phyloP scores from a whole-genome alignment of 2,888 invertebrate genomes.

The Cantharis lateralis region DNA sequence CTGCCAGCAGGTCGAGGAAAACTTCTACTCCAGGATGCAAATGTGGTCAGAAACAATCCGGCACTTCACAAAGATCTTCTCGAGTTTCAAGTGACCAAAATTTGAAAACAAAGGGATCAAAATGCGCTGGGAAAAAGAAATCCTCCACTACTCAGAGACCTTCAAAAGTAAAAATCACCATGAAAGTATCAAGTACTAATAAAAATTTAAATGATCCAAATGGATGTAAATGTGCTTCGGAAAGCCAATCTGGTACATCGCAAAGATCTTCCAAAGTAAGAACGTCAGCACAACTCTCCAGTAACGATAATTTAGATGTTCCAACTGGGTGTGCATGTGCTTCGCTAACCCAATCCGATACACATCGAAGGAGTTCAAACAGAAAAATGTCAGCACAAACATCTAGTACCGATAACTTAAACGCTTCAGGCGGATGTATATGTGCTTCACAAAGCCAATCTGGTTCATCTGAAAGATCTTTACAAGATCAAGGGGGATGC shows the following conservation, averaged over 20 bases:
- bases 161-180: not conserved
- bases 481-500: not conserved
- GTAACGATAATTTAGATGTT: too few relatives aligned
- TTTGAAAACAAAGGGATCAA: not conserved
- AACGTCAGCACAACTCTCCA: too few relatives aligned
- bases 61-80: not conserved
- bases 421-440: not conserved
- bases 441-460: not conserved
- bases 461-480: not conserved
- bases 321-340: too few relatives aligned
- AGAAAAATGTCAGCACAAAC: too few relatives aligned
- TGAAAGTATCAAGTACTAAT: not conserved
- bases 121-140: not conserved
- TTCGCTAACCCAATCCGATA: too few relatives aligned
- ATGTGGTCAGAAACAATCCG: not conserved
- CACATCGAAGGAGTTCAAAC: too few relatives aligned
- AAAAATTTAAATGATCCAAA: not conserved
- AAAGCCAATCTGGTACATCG: too few relatives aligned
- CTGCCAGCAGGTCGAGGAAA: not conserved
- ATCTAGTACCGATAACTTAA: too few relatives aligned
- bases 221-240: too few relatives aligned
- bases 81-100: not conserved
- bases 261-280: too few relatives aligned
- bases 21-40: not conserved
- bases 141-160: not conserved